phyloP scores from a whole-genome alignment of 2,888 invertebrate genomes.

The Pseudoips prasinana region DNA sequence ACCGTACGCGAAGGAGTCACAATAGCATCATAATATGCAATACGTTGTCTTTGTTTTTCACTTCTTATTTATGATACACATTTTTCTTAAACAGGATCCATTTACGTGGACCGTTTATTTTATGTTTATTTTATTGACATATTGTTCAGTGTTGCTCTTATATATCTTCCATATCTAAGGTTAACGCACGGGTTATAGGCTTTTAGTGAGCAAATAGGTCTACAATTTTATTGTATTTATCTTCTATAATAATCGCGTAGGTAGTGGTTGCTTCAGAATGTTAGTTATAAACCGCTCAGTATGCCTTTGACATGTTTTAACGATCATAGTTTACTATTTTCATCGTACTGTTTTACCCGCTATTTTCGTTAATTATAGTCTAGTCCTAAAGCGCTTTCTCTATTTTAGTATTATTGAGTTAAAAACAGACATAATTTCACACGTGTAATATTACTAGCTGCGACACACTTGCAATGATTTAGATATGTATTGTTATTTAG shows the following conservation, averaged over 20 bases:
- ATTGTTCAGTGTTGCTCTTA: constrained; percentile 13
- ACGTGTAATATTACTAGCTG: too few relatives aligned
- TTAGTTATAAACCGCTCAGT: too few relatives aligned
- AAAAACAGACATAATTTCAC: too few relatives aligned
- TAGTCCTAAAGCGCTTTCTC: too few relatives aligned
- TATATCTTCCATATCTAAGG: constrained; percentile 9
- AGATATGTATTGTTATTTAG: too few relatives aligned
- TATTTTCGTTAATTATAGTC: too few relatives aligned
- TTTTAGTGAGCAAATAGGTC: background rate
- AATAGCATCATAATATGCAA: constrained; percentile 25
- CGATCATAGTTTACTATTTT: too few relatives aligned
- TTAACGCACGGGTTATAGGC: constrained; percentile 16
- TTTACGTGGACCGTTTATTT: constrained; percentile 19
- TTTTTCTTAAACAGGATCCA: constrained; percentile 23
- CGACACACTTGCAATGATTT: too few relatives aligned
- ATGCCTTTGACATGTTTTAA: too few relatives aligned
- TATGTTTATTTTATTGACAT: constrained; percentile 24
- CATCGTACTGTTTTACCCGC: too few relatives aligned
- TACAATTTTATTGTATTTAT: background rate
- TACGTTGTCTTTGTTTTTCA: constrained; percentile 29
- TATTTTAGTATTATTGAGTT: too few relatives aligned
- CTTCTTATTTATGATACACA: constrained; percentile 31
- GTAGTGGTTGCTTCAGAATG: too few relatives aligned
- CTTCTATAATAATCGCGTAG: background rate
- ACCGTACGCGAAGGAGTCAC: constrained; percentile 17